Conservation (phyloP, 2,113 vertebrate genomes). For the Tychaedon coryphoeus region DNA sequence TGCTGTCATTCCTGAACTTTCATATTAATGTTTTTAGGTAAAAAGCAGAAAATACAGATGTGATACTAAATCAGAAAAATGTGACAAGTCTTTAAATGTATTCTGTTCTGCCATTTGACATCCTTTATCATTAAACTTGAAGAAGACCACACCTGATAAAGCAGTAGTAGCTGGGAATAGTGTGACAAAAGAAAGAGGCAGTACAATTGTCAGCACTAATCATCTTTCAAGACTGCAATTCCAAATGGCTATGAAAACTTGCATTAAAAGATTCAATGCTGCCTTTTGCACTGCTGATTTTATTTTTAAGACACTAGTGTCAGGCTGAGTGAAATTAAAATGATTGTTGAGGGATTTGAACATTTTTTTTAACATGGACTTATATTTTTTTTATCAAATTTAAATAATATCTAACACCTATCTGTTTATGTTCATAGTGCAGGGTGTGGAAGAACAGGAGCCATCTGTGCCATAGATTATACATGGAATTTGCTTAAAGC, state of each 20-base stretch:
- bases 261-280: background rate
- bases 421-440: constrained; percentile 80
- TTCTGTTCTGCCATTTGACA: background rate
- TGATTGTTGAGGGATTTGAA: background rate
- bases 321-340: background rate
- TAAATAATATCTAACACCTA: background rate
- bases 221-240: background rate
- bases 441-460: constrained; percentile 97
- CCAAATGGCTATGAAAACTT: background rate
- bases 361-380: fast-evolving
- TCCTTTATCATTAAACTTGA: background rate
- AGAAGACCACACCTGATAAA: background rate
- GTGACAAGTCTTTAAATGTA: background rate
- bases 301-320: background rate
- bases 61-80: background rate
- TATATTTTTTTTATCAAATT: background rate
- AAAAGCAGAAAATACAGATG: background rate
- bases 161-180: background rate
- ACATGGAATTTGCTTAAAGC: constrained; percentile 99
- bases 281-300: background rate
- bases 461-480: constrained; percentile 99
- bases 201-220: background rate
- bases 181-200: background rate
- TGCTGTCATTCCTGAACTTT: background rate
- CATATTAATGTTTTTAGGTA: background rate